Evolutionary conservation across 2,113 vertebrate genomes (phyloP).

Genomic region (Nanorana parkeri): DNA sequence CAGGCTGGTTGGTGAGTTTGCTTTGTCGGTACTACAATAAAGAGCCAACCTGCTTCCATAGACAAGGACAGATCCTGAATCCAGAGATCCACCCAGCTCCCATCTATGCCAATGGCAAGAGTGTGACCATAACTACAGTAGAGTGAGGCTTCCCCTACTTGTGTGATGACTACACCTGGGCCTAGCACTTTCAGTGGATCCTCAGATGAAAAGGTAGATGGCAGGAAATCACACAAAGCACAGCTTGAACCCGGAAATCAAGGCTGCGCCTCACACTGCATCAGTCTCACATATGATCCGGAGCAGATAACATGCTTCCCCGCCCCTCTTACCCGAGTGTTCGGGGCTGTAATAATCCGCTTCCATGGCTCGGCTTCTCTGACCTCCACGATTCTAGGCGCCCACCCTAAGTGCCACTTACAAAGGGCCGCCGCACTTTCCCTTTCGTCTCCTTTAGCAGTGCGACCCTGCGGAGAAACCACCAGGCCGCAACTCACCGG

Average conservation of each 20-base stretch:
- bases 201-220: no score
- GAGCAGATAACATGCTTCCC: neutral
- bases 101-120: no score
- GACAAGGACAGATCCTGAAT: no score
- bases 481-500: slow-evolving; percentile 28
- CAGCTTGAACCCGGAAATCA: neutral
- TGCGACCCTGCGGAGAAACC: neutral
- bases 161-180: neutral
- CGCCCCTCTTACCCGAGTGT: slow-evolving; percentile 15
- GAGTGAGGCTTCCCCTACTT: neutral
- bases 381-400: neutral
- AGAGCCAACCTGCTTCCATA: no score
- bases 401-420: accelerated
- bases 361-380: neutral
- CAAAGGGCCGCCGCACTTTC: neutral
- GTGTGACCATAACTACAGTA: no score
- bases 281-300: no score
- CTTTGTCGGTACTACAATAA: no score
- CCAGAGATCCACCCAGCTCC: no score
- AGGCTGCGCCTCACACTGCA: no score
- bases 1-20: no score
- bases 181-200: neutral
- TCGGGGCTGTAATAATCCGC: slow-evolving; percentile 47
- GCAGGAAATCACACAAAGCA: no score
- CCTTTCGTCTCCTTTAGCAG: neutral